Evolutionary conservation across 2,888 invertebrate species (phyloP).

Genomic region (Zaprionus bogoriensis): DNA sequence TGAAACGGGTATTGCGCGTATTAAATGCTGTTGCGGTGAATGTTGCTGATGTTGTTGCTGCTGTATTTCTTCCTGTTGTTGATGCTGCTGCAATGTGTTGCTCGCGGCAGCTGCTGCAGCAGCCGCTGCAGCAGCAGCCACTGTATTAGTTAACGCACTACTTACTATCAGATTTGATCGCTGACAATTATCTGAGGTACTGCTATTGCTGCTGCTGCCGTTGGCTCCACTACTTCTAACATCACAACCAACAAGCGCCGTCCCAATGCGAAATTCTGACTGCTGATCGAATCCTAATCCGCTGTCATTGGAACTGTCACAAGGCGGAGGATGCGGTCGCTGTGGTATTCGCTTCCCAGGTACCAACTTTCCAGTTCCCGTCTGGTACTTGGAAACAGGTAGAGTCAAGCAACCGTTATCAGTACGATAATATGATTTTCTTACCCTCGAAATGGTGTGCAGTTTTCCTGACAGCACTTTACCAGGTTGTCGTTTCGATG

Average conservation of each 20-base stretch:
- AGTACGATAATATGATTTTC: background rate
- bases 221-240: constrained; percentile 15
- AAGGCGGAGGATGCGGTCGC: constrained; percentile 85
- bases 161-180: constrained; percentile 51
- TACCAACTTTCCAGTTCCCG: constrained; percentile 81
- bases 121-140: constrained; percentile 50
- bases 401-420: background rate
- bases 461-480: constrained; percentile 83
- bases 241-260: constrained; percentile 13
- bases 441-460: constrained; percentile 84
- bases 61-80: constrained; percentile 49
- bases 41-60: constrained; percentile 61
- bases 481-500: constrained; percentile 85
- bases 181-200: constrained; percentile 18
- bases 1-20: constrained; percentile 81
- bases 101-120: constrained; percentile 56
- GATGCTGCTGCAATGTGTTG: constrained; percentile 63
- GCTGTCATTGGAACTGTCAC: constrained; percentile 95
- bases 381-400: constrained; percentile 47
- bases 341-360: constrained; percentile 82
- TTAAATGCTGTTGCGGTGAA: constrained; percentile 79
- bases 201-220: constrained; percentile 32
- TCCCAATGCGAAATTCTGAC: constrained; percentile 84
- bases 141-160: constrained; percentile 50
- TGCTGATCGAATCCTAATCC: constrained; percentile 93